These are phyloP conservation scores for Brevimyrus niger DNA, from an alignment of 2,113 vertebrate species.

Conservation along the genomic window DNA sequence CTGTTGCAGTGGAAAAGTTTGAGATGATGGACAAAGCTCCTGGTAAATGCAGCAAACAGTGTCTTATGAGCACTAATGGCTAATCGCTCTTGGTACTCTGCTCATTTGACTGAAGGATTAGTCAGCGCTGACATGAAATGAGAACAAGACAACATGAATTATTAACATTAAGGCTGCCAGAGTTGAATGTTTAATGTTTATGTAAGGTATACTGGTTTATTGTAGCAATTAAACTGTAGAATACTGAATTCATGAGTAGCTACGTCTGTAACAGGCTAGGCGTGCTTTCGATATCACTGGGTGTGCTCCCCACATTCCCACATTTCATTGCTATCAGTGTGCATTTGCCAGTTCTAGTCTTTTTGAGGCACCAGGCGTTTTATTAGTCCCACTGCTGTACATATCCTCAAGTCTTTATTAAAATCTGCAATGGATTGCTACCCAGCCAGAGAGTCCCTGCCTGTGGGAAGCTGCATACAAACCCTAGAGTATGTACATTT, in stretches of 20 bases:
- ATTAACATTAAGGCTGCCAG: not conserved
- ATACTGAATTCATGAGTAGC: not conserved
- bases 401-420: not conserved
- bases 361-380: not conserved
- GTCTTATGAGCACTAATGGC: not conserved
- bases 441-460: not conserved
- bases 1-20: not conserved
- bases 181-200: not conserved
- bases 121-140: not conserved
- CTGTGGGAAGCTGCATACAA: not conserved
- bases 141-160: not conserved
- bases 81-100: not conserved
- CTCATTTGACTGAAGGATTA: not conserved
- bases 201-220: not conserved
- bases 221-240: not conserved
- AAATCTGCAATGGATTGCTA: not conserved
- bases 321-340: not conserved
- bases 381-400: not conserved
- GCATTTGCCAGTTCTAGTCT: not conserved
- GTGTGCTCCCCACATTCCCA: not conserved
- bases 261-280: not conserved
- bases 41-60: not conserved
- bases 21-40: not conserved
- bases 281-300: not conserved
- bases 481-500: not conserved